These are phyloP conservation scores for Caenorhabditis doughertyi DNA, from an alignment of 2,888 invertebrate genomes.

Conservation along the genomic window DNA sequence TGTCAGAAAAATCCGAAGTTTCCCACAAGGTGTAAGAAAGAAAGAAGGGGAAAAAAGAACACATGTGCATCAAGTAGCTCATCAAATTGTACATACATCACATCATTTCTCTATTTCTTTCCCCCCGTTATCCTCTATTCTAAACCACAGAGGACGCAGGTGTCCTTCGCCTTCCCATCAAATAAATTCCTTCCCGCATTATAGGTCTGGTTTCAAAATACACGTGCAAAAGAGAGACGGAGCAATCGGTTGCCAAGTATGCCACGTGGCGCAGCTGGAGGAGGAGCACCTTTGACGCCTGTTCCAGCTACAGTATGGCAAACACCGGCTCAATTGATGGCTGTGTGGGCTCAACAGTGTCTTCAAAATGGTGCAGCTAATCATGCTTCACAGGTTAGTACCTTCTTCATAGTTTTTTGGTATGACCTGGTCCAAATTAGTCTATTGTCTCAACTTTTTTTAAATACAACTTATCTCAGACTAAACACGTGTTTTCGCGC, in stretches of 20 bases:
- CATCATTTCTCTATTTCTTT: conserved; percentile 38
- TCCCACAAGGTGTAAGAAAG: conserved; percentile 51
- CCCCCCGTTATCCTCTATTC: conserved; percentile 11
- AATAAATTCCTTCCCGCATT: conserved; percentile 42
- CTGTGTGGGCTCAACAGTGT: conserved; percentile 73
- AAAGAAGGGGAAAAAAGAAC: conserved; percentile 12
- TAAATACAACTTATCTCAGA: too few relatives aligned
- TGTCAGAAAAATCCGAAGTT: conserved; percentile 2
- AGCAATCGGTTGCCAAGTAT: conserved; percentile 68
- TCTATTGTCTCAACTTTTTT: too few relatives aligned
- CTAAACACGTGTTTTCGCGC: conserved; percentile 57
- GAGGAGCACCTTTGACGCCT: conserved; percentile 13
- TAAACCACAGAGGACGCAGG: conserved; percentile 50
- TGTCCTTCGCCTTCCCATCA: conserved; percentile 32
- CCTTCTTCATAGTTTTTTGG: background rate
- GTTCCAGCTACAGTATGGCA: conserved; percentile 46
- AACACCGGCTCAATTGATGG: conserved; percentile 70
- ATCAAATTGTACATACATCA: conserved; percentile 63
- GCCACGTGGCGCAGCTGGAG: conserved; percentile 48
- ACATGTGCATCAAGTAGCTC: conserved; percentile 62
- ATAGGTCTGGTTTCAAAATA: conserved; percentile 98
- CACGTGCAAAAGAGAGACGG: conserved; percentile 87
- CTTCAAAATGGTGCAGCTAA: conserved; percentile 38
- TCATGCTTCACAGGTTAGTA: conserved; percentile 22
- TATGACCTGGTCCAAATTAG: too few relatives aligned